These are phyloP conservation scores for Gasterosteus nipponicus DNA, from an alignment of 2,113 vertebrate species.

Conservation along the genomic window DNA sequence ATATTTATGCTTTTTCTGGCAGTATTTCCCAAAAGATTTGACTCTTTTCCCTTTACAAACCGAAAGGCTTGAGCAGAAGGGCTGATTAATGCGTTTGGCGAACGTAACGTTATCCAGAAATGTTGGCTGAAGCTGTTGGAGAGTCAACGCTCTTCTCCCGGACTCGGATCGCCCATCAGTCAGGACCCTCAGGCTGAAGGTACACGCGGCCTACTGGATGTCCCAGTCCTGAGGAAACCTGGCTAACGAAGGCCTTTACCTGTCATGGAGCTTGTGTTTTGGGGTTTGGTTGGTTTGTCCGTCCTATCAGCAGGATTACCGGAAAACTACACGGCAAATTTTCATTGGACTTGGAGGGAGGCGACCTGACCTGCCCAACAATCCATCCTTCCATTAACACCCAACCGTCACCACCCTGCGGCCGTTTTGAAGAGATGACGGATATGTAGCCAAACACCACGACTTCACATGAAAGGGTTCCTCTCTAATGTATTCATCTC, in stretches of 20 bases:
- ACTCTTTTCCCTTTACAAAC: neutral
- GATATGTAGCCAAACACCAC: no score
- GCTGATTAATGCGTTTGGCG: constrained; percentile 1
- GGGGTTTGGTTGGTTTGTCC: no score
- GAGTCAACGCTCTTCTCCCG: no score
- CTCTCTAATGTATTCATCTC: constrained; percentile 2
- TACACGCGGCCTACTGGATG: neutral
- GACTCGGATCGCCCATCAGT: neutral
- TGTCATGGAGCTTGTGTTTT: neutral
- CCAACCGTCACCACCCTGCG: neutral
- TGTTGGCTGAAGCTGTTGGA: neutral
- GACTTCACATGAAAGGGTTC: neutral
- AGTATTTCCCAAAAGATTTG: neutral
- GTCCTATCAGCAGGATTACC: no score
- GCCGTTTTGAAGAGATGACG: no score
- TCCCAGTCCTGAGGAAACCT: neutral
- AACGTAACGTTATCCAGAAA: neutral
- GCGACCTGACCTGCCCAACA: neutral
- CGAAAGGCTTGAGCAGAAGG: neutral
- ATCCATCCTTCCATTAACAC: neutral
- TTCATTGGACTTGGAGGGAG: neutral
- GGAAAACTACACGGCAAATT: no score
- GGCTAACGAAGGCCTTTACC: neutral
- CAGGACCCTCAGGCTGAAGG: neutral
- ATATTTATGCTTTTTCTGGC: neutral